Evolutionary conservation across 2,888 invertebrate species (phyloP).

Genomic region (Lithophane ornitopus): DNA sequence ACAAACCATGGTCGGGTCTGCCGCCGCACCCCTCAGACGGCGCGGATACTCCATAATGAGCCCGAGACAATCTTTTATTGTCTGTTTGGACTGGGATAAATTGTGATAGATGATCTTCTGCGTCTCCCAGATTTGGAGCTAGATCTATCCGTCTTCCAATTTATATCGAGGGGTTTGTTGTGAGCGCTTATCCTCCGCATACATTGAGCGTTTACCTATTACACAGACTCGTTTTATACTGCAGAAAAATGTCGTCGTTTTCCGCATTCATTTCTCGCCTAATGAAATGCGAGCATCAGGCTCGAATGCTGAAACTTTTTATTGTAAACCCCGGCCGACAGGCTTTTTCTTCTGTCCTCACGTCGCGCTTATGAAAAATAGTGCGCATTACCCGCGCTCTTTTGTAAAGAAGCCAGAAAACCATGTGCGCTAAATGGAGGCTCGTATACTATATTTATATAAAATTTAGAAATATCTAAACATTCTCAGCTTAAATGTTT

Average conservation of each 20-base stretch:
- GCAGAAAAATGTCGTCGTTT: conserved; percentile 79
- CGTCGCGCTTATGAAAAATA: conserved; percentile 83
- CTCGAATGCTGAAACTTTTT: conserved; percentile 81
- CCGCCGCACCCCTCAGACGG: conserved; percentile 60
- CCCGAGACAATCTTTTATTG: conserved; percentile 86
- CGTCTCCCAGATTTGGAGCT: conserved; percentile 80
- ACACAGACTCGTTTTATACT: conserved; percentile 71
- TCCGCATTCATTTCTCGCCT: conserved; percentile 83
- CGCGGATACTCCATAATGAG: conserved; percentile 81
- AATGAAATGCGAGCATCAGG: conserved; percentile 84
- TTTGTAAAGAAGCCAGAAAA: conserved; percentile 69
- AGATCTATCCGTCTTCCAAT: conserved; percentile 80
- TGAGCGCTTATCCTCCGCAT: conserved; percentile 71
- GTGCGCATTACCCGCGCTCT: conserved; percentile 75
- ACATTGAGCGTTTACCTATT: conserved; percentile 73
- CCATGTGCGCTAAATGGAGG: conserved; percentile 45
- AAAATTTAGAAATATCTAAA: conserved; percentile 30
- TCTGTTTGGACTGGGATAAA: conserved; percentile 86
- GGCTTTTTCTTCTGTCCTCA: conserved; percentile 79
- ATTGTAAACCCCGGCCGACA: conserved; percentile 78
- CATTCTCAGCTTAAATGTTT: conserved; percentile 24
- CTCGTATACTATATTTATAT: conserved; percentile 37
- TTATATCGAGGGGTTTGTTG: conserved; percentile 70
- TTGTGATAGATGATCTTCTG: conserved; percentile 86
- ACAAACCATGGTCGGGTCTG: conserved; percentile 75